Conservation (phyloP, 2,113 vertebrate species). For the Phasianus colchicus region DNA sequence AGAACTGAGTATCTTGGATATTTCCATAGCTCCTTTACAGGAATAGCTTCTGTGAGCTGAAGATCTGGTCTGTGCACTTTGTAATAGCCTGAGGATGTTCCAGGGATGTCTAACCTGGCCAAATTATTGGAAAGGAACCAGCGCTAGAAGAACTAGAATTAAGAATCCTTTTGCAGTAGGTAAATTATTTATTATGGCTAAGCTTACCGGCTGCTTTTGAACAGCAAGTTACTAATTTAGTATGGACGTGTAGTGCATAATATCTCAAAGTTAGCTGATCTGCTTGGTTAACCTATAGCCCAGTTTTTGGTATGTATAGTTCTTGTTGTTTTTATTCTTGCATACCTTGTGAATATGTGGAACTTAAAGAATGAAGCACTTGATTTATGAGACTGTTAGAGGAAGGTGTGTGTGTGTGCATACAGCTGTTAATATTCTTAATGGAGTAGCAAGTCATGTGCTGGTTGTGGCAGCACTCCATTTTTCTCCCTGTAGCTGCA, state of each 20-base stretch:
- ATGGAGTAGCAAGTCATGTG: neutral
- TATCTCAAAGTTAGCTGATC: neutral
- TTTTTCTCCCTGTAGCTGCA: neutral
- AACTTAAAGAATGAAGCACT: neutral
- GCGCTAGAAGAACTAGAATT: slow-evolving; percentile 3
- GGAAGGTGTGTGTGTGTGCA: neutral
- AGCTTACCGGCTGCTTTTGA: neutral
- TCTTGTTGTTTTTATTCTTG: neutral
- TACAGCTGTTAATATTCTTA: neutral
- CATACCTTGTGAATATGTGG: neutral
- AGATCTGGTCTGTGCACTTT: neutral
- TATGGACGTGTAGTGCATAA: neutral
- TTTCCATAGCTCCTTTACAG: neutral
- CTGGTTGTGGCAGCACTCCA: neutral
- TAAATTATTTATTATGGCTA: slow-evolving; percentile 34
- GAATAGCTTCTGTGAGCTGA: neutral
- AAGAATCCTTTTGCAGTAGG: neutral
- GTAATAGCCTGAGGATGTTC: neutral
- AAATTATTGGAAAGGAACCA: slow-evolving; percentile 33
- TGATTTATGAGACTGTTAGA: neutral
- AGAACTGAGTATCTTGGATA: neutral
- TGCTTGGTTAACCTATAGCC: neutral
- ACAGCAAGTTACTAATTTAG: neutral
- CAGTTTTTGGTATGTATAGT: neutral
- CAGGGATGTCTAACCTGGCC: slow-evolving; percentile 16